A percentile compares a stretch with the other conserved stretches of the same genome.
Evolutionary conservation across 2,888 invertebrate genomes (phyloP).

Genomic region (Electrophaes corylata): DNA sequence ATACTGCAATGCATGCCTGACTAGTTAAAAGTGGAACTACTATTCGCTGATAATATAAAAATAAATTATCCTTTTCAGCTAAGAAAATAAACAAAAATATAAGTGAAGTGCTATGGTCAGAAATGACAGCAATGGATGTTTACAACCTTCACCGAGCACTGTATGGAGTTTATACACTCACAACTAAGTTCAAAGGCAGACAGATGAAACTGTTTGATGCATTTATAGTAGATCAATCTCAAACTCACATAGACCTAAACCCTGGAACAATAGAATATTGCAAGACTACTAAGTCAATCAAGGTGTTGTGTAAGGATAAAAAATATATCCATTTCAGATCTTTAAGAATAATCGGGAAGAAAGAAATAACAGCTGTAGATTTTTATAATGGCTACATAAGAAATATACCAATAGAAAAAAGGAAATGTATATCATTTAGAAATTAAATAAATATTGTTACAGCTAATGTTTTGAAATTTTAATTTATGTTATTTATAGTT

Average conservation of each 20-base stretch:
- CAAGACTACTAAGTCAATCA: slow-evolving; percentile 82
- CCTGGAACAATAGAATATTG: slow-evolving; percentile 86
- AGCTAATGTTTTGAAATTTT: not conserved
- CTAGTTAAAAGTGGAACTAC: too few relatives aligned
- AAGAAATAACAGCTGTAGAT: slow-evolving; percentile 89
- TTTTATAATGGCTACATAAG: slow-evolving; percentile 95
- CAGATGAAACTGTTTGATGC: slow-evolving; percentile 86
- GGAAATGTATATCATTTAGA: slow-evolving; percentile 63
- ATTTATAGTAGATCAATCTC: slow-evolving; percentile 55
- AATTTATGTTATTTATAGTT: not conserved
- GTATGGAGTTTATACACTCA: slow-evolving; percentile 85
- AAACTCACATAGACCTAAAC: slow-evolving; percentile 47
- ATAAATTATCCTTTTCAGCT: slow-evolving; percentile 80
- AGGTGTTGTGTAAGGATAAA: slow-evolving; percentile 87
- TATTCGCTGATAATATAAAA: not conserved
- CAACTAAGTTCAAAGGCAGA: slow-evolving; percentile 85
- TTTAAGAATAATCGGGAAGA: slow-evolving; percentile 87
- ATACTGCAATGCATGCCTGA: not conserved
- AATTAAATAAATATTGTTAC: slow-evolving; percentile 38
- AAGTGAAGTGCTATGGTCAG: slow-evolving; percentile 87
- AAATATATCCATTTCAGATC: slow-evolving; percentile 86
- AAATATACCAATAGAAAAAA: slow-evolving; percentile 72
- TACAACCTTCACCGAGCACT: slow-evolving; percentile 90
- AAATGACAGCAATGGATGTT: slow-evolving; percentile 85
- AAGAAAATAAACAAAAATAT: slow-evolving; percentile 87